Conservation (phyloP, 2,797 vertebrate species). For the Discoglossus pictus region DNA sequence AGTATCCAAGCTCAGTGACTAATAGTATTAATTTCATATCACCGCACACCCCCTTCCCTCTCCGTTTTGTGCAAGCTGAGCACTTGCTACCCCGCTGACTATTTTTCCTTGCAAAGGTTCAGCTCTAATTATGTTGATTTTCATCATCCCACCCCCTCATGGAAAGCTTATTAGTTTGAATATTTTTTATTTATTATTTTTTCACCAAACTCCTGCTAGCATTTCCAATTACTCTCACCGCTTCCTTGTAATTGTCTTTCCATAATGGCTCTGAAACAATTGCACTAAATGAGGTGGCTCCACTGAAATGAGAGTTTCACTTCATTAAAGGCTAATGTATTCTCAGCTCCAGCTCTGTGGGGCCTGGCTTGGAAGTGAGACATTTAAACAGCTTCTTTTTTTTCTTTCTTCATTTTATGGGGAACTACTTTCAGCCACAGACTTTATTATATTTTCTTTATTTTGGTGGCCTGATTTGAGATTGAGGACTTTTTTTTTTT, state of each 20-base stretch:
- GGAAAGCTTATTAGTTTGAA: slow-evolving; percentile 98
- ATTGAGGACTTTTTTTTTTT: slow-evolving; percentile 58
- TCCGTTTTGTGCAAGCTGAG: slow-evolving; percentile 58
- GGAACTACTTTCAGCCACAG: slow-evolving; percentile 57
- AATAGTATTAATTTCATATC: slow-evolving; percentile 45
- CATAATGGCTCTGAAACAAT: slow-evolving; percentile 99
- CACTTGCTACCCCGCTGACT: slow-evolving; percentile 74
- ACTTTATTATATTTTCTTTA: slow-evolving; percentile 44
- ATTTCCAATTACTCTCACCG: slow-evolving; percentile 99
- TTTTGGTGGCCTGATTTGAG: slow-evolving; percentile 51
- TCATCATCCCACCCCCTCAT: slow-evolving; percentile 90
- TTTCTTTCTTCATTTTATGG: slow-evolving; percentile 58
- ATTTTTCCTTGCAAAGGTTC: slow-evolving; percentile 84
- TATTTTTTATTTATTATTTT: slow-evolving; percentile 99
- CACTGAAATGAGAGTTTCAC: slow-evolving; percentile 97
- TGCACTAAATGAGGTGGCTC: slow-evolving; percentile 99
- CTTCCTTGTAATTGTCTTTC: slow-evolving; percentile 99
- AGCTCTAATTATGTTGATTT: slow-evolving; percentile 99
- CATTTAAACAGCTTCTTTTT: slow-evolving; percentile 67
- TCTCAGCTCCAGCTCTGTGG: slow-evolving; percentile 78
- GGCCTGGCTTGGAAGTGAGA: slow-evolving; percentile 67
- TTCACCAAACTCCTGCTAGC: slow-evolving; percentile 97
- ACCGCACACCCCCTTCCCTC: slow-evolving; percentile 52
- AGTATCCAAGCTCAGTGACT: slow-evolving; percentile 26
- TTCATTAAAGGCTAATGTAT: slow-evolving; percentile 99